These are phyloP conservation scores for Leptogaster cylindrica DNA, from an alignment of 2,888 invertebrate genomes.

Conservation along the genomic window DNA sequence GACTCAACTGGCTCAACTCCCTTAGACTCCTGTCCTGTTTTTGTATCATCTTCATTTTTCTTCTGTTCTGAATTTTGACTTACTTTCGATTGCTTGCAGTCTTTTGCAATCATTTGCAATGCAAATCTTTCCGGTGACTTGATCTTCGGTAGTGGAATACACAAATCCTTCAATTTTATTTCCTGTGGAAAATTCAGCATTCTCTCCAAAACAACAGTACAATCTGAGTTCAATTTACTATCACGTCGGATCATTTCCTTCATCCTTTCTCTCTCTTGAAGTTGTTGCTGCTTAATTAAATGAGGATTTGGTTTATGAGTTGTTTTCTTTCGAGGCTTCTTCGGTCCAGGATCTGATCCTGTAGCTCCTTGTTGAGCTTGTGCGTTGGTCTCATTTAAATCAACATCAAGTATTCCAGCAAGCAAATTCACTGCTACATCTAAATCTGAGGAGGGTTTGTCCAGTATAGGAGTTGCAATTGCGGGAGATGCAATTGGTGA, in stretches of 20 bases:
- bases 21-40: background rate
- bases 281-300: conserved; percentile 54
- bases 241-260: conserved; percentile 55
- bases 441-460: conserved; percentile 44
- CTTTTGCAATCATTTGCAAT: too few relatives aligned
- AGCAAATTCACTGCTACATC: conserved; percentile 54
- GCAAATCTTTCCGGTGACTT: too few relatives aligned
- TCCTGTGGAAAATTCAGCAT: conserved; percentile 55
- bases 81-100: too few relatives aligned
- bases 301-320: conserved; percentile 60
- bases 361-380: conserved; percentile 9
- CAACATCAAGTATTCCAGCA: conserved; percentile 59
- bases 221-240: conserved; percentile 56
- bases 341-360: conserved; percentile 43
- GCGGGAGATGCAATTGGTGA: conserved; percentile 33
- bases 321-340: conserved; percentile 60
- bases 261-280: conserved; percentile 56
- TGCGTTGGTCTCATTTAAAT: conserved; percentile 52
- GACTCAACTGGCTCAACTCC: too few relatives aligned
- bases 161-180: background rate
- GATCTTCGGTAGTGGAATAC: too few relatives aligned
- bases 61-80: background rate
- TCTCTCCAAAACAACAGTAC: conserved; percentile 53
- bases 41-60: conserved; percentile 8
- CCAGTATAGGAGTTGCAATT: background rate